phyloP scores from a whole-genome alignment of 2,797 vertebrate genomes.

The Eupleurogrammus muticus region DNA sequence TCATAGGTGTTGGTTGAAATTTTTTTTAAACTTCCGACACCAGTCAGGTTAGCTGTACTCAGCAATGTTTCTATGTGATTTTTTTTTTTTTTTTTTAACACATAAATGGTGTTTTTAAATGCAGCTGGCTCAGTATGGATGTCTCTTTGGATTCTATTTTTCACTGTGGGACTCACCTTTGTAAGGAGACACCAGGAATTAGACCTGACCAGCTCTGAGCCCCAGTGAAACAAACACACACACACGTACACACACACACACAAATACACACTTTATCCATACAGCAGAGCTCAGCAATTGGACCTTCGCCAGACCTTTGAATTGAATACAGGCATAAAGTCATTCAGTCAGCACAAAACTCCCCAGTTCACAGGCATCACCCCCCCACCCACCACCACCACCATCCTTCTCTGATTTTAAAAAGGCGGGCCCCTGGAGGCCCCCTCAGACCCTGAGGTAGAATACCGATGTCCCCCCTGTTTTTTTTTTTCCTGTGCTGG shows the following conservation, averaged over 20 bases:
- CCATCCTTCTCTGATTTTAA: conserved; percentile 55
- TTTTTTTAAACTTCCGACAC: neutral
- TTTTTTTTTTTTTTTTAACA: too few species aligned
- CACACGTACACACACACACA: conserved; percentile 43
- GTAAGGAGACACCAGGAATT: conserved; percentile 58
- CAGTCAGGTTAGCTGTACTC: neutral
- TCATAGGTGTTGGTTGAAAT: neutral
- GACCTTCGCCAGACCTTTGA: conserved; percentile 80
- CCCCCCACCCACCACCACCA: conserved; percentile 12
- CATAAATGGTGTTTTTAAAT: too few species aligned
- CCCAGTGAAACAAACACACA: conserved; percentile 43
- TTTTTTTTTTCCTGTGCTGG: conserved; percentile 33
- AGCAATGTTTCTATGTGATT: neutral
- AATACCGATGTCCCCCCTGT: conserved; percentile 56
- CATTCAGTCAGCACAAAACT: conserved; percentile 85
- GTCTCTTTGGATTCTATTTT: conserved; percentile 40
- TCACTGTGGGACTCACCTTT: conserved; percentile 54
- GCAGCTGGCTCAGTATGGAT: conserved; percentile 19
- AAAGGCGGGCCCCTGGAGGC: conserved; percentile 52
- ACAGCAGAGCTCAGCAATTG: conserved; percentile 84
- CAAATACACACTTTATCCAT: conserved; percentile 66
- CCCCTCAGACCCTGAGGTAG: conserved; percentile 49
- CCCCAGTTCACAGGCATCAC: conserved; percentile 62
- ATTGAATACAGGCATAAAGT: conserved; percentile 82
- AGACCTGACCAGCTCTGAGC: conserved; percentile 50